Evolutionary conservation across 1,140 invertebrate genomes (phyloP).

Genomic region (Teleopsis dalmanni): DNA sequence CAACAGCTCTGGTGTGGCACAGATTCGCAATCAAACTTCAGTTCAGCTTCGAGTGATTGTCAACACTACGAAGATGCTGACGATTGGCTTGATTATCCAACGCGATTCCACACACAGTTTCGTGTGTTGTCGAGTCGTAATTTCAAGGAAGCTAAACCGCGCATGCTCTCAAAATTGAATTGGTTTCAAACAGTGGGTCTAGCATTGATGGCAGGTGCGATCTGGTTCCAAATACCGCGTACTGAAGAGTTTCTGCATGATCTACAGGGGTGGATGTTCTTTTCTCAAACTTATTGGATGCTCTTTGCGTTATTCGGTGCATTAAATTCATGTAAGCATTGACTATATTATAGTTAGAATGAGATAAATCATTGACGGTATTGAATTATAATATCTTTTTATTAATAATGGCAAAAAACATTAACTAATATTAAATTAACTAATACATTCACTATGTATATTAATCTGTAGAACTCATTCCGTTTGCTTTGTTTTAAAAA

Average conservation of each 20-base stretch:
- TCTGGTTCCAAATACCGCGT: slow-evolving; percentile 72
- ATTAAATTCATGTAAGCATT: slow-evolving; percentile 59
- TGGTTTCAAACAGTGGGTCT: slow-evolving; percentile 73
- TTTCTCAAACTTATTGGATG: slow-evolving; percentile 82
- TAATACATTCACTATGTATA: too few relatives aligned
- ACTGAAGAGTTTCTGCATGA: slow-evolving; percentile 69
- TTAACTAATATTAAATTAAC: too few relatives aligned
- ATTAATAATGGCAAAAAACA: too few relatives aligned
- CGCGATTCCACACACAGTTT: slow-evolving; percentile 74
- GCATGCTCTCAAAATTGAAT: slow-evolving; percentile 74
- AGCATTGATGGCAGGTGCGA: slow-evolving; percentile 64
- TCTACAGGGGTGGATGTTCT: slow-evolving; percentile 82
- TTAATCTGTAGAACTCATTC: too few relatives aligned
- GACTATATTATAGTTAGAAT: too few relatives aligned
- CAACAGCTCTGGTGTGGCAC: slow-evolving; percentile 62
- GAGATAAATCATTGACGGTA: not conserved
- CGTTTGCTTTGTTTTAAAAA: too few relatives aligned
- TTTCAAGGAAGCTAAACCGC: slow-evolving; percentile 67
- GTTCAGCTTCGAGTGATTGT: slow-evolving; percentile 57
- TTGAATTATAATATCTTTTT: not conserved
- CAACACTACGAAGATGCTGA: slow-evolving; percentile 42
- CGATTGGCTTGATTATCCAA: slow-evolving; percentile 60
- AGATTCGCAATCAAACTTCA: slow-evolving; percentile 61
- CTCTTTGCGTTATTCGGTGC: slow-evolving; percentile 76
- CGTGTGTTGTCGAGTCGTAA: slow-evolving; percentile 67